Conservation (phyloP, 2,888 invertebrate species). For the Troides oblongomaculatus region DNA sequence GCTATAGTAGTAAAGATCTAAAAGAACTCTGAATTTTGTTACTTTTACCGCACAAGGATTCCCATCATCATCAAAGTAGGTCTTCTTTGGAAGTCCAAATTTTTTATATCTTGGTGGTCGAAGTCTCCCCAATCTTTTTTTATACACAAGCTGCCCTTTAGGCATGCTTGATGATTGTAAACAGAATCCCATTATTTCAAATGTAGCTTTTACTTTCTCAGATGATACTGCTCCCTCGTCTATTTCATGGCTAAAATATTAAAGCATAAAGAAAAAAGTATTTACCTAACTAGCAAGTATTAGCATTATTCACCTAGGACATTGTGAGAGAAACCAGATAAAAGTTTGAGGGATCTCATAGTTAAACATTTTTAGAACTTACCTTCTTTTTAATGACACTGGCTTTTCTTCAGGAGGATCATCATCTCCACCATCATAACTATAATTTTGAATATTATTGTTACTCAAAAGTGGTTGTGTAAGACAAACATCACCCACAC, state of each 20-base stretch:
- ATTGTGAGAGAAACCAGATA: background rate
- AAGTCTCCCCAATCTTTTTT: slow-evolving; percentile 81
- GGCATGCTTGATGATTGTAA: slow-evolving; percentile 56
- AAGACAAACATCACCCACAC: background rate
- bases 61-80: slow-evolving; percentile 84
- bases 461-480: slow-evolving; percentile 31
- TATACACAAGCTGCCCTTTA: slow-evolving; percentile 82
- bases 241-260: slow-evolving; percentile 72
- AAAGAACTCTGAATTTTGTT: too few species aligned
- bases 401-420: slow-evolving; percentile 76
- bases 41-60: slow-evolving; percentile 62
- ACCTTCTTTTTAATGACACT: slow-evolving; percentile 79
- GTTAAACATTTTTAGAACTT: slow-evolving; percentile 20
- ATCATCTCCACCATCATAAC: slow-evolving; percentile 67
- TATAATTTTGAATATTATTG: slow-evolving; percentile 44
- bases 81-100: slow-evolving; percentile 72
- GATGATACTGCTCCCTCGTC: slow-evolving; percentile 69
- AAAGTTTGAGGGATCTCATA: background rate
- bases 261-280: background rate
- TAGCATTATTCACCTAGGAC: background rate
- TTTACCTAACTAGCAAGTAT: background rate
- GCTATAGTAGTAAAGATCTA: too few species aligned
- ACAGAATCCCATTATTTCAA: slow-evolving; percentile 82
- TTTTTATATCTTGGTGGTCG: slow-evolving; percentile 67
- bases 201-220: slow-evolving; percentile 82